Base-by-base conservation (phyloP, 1,140 invertebrate genomes). In the Hydropsyche tenuis region DNA sequence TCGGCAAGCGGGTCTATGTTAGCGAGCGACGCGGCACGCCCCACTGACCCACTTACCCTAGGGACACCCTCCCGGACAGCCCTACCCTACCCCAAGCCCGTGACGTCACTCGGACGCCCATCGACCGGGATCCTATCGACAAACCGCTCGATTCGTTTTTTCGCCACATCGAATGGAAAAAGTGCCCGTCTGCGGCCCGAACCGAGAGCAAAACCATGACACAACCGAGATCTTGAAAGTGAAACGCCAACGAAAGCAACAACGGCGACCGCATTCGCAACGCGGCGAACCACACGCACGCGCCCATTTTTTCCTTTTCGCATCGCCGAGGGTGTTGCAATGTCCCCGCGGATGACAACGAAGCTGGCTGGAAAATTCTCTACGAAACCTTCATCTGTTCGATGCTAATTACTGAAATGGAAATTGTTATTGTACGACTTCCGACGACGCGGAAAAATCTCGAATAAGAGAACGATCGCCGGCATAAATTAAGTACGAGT, bases 1-100 rank as follows among this genome's bases (percentile, higher is more conserved):
- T 88, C 86, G 85, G 85, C 84, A 83, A 88, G 88, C 88, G 88
- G 87, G 87, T 88, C 87, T 88, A 88, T 88, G 87, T 88, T 88
- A 88, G 80, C 74, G 80, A 82, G 81, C 81, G 80, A 82, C 78
- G 81, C 82, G 82, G 82, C 82, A 82, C 81, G 79, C 80, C 89
- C 90, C 86, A 91, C 88, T 91, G 89, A 90, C 89, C 86, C 83
- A 88, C 82, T 86, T 88, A 78, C 22, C 7, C 48, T 1, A 18
- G 48, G 16, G 48, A 53, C 48, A 20, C 20, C 48, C 16, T 80
- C 74, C 72, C 63, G 71, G 37, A 71, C 12, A 66, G 27, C 25
- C 72, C 72, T 64, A 37, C 66, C 72, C 22, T 37, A 60, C 73
- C 12, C 37, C 63, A 53, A 22, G 18, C 43, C 51, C 18, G n/a